Percentiles rank a stretch among this genome's conserved stretches.
Conservation (phyloP, 2,797 vertebrate species). For the Tauraco hartlaubi region DNA sequence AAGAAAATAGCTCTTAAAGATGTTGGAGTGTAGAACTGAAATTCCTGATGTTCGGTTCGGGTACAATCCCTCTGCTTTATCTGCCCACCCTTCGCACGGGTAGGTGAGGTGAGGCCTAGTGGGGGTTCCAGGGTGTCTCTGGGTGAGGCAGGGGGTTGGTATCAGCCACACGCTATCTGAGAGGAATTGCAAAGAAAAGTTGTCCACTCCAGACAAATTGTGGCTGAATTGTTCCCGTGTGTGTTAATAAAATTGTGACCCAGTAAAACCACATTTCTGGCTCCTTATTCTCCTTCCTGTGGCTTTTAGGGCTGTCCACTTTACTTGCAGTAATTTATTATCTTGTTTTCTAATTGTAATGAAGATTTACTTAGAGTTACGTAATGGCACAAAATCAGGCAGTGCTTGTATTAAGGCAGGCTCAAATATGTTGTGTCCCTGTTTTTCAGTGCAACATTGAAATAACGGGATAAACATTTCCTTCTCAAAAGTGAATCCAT, state of each 20-base stretch:
- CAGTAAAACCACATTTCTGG: neutral
- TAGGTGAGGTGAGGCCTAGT: neutral
- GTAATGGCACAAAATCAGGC: neutral
- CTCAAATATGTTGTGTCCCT: neutral
- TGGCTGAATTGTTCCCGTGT: neutral
- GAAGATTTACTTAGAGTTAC: constrained; percentile 3
- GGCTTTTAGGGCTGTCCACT: neutral
- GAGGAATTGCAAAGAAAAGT: neutral
- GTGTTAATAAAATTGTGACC: constrained; percentile 22
- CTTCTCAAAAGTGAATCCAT: fast-evolving
- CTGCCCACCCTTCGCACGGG: fast-evolving
- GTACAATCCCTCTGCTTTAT: neutral
- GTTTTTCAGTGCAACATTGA: neutral
- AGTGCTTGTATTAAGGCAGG: neutral
- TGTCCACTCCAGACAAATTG: fast-evolving
- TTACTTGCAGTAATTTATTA: constrained; percentile 11
- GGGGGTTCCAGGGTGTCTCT: neutral
- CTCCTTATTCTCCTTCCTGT: constrained; percentile 9
- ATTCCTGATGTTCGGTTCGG: neutral
- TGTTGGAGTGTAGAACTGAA: neutral
- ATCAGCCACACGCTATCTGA: neutral
- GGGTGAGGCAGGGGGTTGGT: neutral
- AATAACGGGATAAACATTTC: neutral
- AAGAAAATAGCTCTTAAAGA: neutral
- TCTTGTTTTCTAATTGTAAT: constrained; percentile 3